These are phyloP conservation scores for Druon quercuslanigerum DNA, from an alignment of 1,140 invertebrate genomes.

Conservation along the genomic window DNA sequence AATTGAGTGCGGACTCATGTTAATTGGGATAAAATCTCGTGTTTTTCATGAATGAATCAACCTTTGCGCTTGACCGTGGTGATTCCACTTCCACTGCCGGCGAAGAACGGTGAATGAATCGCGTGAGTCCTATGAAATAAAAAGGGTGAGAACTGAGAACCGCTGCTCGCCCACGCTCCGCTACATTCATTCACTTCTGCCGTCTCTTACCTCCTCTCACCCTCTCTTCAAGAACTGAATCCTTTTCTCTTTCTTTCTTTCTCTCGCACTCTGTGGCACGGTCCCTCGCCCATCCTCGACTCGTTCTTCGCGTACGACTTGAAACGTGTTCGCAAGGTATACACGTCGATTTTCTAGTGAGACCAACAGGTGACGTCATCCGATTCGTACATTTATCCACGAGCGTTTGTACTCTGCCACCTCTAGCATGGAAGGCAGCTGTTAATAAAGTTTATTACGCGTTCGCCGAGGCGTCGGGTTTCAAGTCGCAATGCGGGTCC, in stretches of 20 bases:
- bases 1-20: constrained; percentile 54
- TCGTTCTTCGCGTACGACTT: constrained; percentile 44
- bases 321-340: constrained; percentile 42
- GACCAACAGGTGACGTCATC: constrained; percentile 60
- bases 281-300: constrained; percentile 37
- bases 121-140: constrained; percentile 40
- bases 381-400: constrained; percentile 48
- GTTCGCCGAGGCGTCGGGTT: constrained; percentile 18
- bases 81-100: constrained; percentile 37
- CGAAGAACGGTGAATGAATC: constrained; percentile 33
- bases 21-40: constrained; percentile 64
- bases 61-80: constrained; percentile 49
- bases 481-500: constrained; percentile 42
- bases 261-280: constrained; percentile 1
- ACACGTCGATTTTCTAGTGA: constrained; percentile 33
- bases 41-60: constrained; percentile 67
- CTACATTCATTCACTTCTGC: constrained; percentile 69
- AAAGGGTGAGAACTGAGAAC: constrained; percentile 51
- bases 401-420: constrained; percentile 25
- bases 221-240: constrained; percentile 37
- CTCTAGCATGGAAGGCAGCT: constrained; percentile 40
- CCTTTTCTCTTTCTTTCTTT: constrained; percentile 37
- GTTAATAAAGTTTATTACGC: constrained; percentile 59
- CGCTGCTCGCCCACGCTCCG: constrained; percentile 64
- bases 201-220: constrained; percentile 43